Evolutionary conservation across 2,888 invertebrate species (phyloP).

Genomic region (Hemicrepidius hirtus): DNA sequence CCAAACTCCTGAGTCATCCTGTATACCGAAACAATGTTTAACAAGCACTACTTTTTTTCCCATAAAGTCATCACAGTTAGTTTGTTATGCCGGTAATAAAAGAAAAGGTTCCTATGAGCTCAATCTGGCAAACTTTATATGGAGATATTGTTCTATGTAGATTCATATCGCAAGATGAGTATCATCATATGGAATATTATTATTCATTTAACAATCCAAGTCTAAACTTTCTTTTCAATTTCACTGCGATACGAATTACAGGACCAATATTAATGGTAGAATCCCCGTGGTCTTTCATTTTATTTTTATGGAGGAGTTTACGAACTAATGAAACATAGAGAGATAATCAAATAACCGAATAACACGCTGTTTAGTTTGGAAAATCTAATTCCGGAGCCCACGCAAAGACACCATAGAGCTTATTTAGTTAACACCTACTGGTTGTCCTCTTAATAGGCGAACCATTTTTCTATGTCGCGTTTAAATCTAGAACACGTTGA

Average conservation of each 20-base stretch:
- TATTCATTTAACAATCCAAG: background rate
- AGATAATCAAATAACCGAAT: constrained; percentile 19
- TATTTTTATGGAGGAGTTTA: background rate
- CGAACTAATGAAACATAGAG: constrained; percentile 12
- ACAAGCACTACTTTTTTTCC: too few relatives aligned
- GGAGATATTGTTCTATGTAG: constrained; percentile 28
- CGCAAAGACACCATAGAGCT: constrained; percentile 13
- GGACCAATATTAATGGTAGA: constrained; percentile 9
- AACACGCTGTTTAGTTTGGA: constrained; percentile 31
- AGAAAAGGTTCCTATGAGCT: too few relatives aligned
- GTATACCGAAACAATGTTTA: too few relatives aligned
- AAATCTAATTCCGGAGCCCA: constrained; percentile 33
- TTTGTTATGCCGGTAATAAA: too few relatives aligned
- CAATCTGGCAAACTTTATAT: background rate
- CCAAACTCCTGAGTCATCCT: too few relatives aligned
- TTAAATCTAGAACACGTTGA: constrained; percentile 23
- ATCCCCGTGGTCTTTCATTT: constrained; percentile 11
- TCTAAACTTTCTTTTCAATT: constrained; percentile 27
- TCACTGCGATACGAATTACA: background rate
- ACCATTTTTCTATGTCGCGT: constrained; percentile 24
- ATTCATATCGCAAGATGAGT: constrained; percentile 19
- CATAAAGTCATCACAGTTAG: background rate
- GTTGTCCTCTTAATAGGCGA: constrained; percentile 10
- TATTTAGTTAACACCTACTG: constrained; percentile 36
- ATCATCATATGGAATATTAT: constrained; percentile 10